Base-by-base conservation (phyloP, 1,140 invertebrate genomes). In the Bombus vancouverensis region DNA sequence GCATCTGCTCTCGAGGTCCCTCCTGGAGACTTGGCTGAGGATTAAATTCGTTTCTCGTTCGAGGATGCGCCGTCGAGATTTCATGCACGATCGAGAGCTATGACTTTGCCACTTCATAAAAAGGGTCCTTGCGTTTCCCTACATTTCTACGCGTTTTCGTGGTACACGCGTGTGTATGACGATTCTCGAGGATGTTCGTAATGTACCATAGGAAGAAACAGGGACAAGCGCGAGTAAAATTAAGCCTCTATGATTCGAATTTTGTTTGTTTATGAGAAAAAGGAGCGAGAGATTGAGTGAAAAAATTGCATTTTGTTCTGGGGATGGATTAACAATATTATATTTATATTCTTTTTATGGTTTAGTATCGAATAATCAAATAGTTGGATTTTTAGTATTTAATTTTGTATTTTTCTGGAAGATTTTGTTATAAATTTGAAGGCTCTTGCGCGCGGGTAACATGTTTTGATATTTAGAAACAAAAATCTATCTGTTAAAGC, bases 1-100 rank as follows among this genome's bases (percentile, higher is more conserved):
- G 90, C 93, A 93, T 93, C 93, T 93, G 92, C 91, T 93, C 89
- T 78, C 85, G 76, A 90, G 73, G 37, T 76, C 82, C 75, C 79
- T 66, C 66, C 28, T 42, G 18, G 37, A 57, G 70, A 75, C 42
- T 32, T 15, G 32, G 59, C 68, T 53, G 80, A 83, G 84, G 89
- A 91, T 91, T 91, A 90, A 88, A 91, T 91, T 90, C 90, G 80
- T 91, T 87, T 87, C 79, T 85, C 87, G 81, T 91, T 88, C 66
- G 71, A 70, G 78, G 70, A 80, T 83, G 81, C 79, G 57, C 65
- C 83, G 85, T 82, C 85, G 88, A 83, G 66, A n/a, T 59, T 57
- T 53, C 75, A 42, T 77, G 57, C 37, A 77, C 75, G 57, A 77
- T 79, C 73, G 68, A 39, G 66, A 10, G 25, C 65, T 79, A 22